These are phyloP conservation scores for Cyanoderma ruficeps DNA, from an alignment of 2,113 vertebrate genomes.

Conservation along the genomic window DNA sequence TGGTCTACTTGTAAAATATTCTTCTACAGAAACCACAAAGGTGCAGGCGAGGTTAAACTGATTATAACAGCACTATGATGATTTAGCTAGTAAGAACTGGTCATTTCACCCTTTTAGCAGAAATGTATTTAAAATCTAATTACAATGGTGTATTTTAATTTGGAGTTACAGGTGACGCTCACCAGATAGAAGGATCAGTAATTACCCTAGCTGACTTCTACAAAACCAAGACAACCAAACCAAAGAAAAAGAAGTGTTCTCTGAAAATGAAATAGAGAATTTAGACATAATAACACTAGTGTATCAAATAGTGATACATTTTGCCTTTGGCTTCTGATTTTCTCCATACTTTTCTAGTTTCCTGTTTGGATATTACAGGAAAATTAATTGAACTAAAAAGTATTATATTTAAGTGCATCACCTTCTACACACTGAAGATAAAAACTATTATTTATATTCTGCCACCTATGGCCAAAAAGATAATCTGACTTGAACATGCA, in stretches of 20 bases:
- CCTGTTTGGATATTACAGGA: background rate
- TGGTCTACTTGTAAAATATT: background rate
- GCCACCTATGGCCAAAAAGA: background rate
- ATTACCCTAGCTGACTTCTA: background rate
- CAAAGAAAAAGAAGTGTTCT: background rate
- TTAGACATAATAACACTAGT: background rate
- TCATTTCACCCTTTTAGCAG: background rate
- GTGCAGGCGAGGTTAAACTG: background rate
- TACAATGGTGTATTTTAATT: background rate
- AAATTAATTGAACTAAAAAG: background rate
- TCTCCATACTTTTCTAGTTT: background rate
- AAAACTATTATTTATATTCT: background rate
- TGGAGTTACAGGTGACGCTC: background rate
- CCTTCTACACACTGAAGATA: background rate
- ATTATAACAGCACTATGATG: background rate
- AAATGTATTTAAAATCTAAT: constrained; percentile 27
- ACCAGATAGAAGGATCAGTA: background rate
- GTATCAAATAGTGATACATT: background rate
- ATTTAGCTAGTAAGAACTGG: background rate
- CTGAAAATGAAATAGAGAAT: background rate
- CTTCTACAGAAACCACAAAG: background rate
- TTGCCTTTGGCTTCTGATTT: background rate
- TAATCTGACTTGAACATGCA: background rate
- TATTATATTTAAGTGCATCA: background rate
- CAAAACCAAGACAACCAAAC: background rate